phyloP scores from a whole-genome alignment of 2,113 vertebrate species.

The Cariama cristata region DNA sequence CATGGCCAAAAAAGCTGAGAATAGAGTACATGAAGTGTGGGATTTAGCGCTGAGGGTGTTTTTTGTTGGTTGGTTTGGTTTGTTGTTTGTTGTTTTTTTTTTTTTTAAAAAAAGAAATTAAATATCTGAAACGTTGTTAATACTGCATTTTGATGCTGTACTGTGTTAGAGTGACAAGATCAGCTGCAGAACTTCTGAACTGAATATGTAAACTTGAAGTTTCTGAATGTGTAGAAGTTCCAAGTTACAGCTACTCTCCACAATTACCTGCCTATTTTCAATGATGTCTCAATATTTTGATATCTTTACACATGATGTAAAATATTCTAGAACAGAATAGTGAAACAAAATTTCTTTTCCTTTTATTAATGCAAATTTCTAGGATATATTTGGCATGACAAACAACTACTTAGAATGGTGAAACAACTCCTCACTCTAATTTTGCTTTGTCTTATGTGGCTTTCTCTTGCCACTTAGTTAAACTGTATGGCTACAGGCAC shows the following conservation, averaged over 20 bases:
- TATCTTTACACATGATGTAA: slow-evolving; percentile 11
- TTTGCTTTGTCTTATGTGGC: background rate
- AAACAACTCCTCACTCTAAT: background rate
- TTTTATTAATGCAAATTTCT: slow-evolving; percentile 31
- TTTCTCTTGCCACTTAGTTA: background rate
- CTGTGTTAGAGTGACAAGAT: fast-evolving
- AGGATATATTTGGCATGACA: background rate
- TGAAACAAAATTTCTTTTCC: slow-evolving; percentile 5
- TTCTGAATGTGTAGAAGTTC: background rate
- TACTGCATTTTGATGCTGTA: background rate
- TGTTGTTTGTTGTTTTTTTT: background rate
- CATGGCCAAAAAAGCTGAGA: fast-evolving
- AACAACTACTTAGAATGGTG: background rate
- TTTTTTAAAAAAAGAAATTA: background rate
- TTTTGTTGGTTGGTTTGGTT: no score
- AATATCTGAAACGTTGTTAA: background rate
- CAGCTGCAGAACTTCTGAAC: background rate
- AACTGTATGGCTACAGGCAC: background rate
- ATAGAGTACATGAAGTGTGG: fast-evolving
- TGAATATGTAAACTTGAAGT: background rate
- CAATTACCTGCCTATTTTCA: slow-evolving; percentile 24
- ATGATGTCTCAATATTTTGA: slow-evolving; percentile 57
- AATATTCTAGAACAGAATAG: slow-evolving; percentile 21
- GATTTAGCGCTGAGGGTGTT: background rate
- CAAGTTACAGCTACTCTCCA: background rate